Percentiles rank a stretch among this genome's conserved stretches.
phyloP scores from a whole-genome alignment of 2,113 vertebrate genomes.

The Etia nguti region DNA sequence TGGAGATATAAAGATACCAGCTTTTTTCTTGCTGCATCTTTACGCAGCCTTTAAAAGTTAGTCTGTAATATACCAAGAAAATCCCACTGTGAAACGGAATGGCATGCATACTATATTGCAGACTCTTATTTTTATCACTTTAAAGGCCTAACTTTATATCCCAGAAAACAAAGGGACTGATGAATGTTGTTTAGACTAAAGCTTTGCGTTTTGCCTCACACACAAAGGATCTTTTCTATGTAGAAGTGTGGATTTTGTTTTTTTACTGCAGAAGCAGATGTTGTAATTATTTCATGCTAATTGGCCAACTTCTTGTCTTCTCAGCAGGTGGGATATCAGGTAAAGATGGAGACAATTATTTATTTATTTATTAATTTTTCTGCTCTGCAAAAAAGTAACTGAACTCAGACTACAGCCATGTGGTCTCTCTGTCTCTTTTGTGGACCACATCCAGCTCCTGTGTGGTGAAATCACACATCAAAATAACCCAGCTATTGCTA shows the following conservation, averaged over 20 bases:
- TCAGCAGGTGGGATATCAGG: neutral
- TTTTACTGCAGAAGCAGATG: conserved; percentile 15
- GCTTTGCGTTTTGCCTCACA: neutral
- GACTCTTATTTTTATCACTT: neutral
- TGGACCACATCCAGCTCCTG: conserved; percentile 15
- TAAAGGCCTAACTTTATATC: neutral
- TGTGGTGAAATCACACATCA: conserved; percentile 30
- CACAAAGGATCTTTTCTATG: neutral
- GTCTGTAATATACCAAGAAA: neutral
- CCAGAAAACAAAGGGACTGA: neutral
- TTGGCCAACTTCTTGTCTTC: conserved; percentile 20
- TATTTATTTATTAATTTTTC: neutral
- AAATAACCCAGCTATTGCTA: conserved; percentile 36
- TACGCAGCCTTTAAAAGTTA: neutral
- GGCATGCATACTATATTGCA: neutral
- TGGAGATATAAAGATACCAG: neutral
- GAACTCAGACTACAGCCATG: neutral
- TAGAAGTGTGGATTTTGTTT: neutral
- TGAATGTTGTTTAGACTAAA: neutral
- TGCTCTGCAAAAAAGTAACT: conserved; percentile 3
- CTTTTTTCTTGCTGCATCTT: neutral
- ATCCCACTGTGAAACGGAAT: neutral
- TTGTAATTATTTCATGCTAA: conserved; percentile 38
- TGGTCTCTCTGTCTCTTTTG: neutral
- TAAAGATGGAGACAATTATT: neutral